These are phyloP conservation scores for Microtus agrestis DNA, from an alignment of 2,797 vertebrate species.

Conservation along the genomic window DNA sequence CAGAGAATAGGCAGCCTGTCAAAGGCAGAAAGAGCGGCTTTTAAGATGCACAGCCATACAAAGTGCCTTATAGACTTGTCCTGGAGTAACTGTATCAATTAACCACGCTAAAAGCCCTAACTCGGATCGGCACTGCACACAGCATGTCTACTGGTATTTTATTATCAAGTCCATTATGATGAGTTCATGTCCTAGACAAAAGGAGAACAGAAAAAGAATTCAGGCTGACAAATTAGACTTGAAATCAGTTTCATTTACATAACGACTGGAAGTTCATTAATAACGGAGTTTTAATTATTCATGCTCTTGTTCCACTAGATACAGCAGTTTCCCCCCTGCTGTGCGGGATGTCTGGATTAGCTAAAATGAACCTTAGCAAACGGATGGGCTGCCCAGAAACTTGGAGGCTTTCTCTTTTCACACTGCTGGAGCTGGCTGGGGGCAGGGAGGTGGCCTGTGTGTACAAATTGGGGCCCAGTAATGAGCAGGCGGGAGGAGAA, in stretches of 20 bases:
- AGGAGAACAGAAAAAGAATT: slow-evolving; percentile 91
- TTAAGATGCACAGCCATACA: slow-evolving; percentile 86
- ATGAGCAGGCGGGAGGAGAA: neutral
- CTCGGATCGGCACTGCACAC: slow-evolving; percentile 87
- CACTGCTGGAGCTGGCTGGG: slow-evolving; percentile 73
- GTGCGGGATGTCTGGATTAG: slow-evolving; percentile 92
- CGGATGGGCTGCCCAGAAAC: slow-evolving; percentile 89
- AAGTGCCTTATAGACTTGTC: slow-evolving; percentile 88
- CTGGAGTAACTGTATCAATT: slow-evolving; percentile 91
- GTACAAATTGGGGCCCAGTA: neutral
- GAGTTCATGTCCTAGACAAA: slow-evolving; percentile 91
- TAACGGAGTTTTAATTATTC: slow-evolving; percentile 95
- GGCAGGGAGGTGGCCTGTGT: slow-evolving; percentile 15
- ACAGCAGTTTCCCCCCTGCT: slow-evolving; percentile 92
- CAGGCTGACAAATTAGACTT: slow-evolving; percentile 94
- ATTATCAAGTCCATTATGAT: slow-evolving; percentile 91
- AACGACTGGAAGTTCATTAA: slow-evolving; percentile 95
- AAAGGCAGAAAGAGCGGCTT: slow-evolving; percentile 80
- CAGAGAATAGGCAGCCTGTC: slow-evolving; percentile 83
- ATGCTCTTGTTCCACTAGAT: slow-evolving; percentile 94
- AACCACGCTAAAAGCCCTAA: slow-evolving; percentile 88
- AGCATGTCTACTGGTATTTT: slow-evolving; percentile 88
- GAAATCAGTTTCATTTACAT: slow-evolving; percentile 95
- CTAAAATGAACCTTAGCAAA: slow-evolving; percentile 89
- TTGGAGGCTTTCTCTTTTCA: slow-evolving; percentile 86